Evolutionary conservation across 2,888 invertebrate genomes (phyloP).

Genomic region (Rutpela maculata): DNA sequence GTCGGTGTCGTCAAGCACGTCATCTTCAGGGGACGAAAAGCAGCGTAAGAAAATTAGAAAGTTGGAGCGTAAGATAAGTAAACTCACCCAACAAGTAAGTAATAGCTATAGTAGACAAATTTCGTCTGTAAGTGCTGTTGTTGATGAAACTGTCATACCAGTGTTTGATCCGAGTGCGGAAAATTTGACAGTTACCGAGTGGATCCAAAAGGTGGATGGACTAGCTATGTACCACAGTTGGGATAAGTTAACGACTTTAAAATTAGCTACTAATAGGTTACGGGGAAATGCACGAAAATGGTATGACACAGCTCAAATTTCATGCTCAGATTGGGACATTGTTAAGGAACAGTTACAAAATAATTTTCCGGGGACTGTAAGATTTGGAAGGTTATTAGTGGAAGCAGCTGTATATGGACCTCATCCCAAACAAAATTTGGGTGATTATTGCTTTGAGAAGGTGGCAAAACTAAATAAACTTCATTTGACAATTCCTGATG

Average conservation of each 20-base stretch:
- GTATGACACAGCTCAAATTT: not conserved
- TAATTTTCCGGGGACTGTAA: not conserved
- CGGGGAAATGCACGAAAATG: slow-evolving; percentile 3
- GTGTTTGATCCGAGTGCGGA: not conserved
- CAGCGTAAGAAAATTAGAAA: not conserved
- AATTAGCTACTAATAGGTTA: slow-evolving; percentile 9
- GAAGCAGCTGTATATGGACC: not conserved
- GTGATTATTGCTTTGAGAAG: no score
- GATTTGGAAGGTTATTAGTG: not conserved
- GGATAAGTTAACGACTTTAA: not conserved
- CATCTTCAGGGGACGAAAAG: no score
- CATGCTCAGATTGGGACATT: not conserved
- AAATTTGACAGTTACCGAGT: not conserved
- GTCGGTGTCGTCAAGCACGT: no score
- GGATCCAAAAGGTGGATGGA: not conserved
- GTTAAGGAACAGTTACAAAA: not conserved
- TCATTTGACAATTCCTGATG: not conserved
- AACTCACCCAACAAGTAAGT: not conserved
- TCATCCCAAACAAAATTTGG: no score
- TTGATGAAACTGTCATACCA: not conserved
- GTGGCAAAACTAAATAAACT: slow-evolving; percentile 15
- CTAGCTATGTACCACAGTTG: not conserved
- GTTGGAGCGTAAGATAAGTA: not conserved
- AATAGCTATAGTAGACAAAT: not conserved
- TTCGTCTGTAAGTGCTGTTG: not conserved